Evolutionary conservation across 2,888 invertebrate species (phyloP), one percentile per base, ranked within the genome.

Genomic region (Oegoconia quadripuncta): DNA sequence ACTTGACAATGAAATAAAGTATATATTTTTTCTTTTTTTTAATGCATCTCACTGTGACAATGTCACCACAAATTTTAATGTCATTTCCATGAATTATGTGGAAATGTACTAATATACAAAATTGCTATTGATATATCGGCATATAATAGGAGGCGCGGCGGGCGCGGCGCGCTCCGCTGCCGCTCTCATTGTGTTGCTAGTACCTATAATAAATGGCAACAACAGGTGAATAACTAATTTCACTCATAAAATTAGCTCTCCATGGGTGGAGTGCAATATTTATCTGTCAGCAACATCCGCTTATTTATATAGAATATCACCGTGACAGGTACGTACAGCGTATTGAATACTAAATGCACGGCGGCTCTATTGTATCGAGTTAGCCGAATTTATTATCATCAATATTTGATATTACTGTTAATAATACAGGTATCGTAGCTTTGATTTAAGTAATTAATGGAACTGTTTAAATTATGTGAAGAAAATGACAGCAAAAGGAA

Each of bases 181-280:
- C 67, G 68, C 48, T 62, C 22, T 26, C 75, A 81, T 87, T 87
- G 86, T 86, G 63, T 59, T 68, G n/a, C n/a, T n/a, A n/a, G n/a
- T n/a, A n/a, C 67, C 71, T 76, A 74, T 79, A 78, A 83, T 83
- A 86, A 87, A 87, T 83, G 79, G 75, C 83, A 84, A 82, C 82
- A 83, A 82, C 86, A 87, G 86, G 86, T 87, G 83, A 86, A 83
- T 82, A 77, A 83, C 81, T 86, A 83, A 86, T 87, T 87, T 86
- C 78, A 79, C 80, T 82, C 74, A 82, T 83, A 84, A 84, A 80
- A 81, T 81, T 80, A 86, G 78, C 77, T 76, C 67, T 74, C 65
- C 72, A 78, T 83, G 83, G 86, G 82, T 79, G 84, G 74, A 79
- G 82, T 77, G 77, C 75, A 79, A 80, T 84, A 82, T 83, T 76